phyloP scores from a whole-genome alignment of 2,113 vertebrate species.

The Grantiella picta region DNA sequence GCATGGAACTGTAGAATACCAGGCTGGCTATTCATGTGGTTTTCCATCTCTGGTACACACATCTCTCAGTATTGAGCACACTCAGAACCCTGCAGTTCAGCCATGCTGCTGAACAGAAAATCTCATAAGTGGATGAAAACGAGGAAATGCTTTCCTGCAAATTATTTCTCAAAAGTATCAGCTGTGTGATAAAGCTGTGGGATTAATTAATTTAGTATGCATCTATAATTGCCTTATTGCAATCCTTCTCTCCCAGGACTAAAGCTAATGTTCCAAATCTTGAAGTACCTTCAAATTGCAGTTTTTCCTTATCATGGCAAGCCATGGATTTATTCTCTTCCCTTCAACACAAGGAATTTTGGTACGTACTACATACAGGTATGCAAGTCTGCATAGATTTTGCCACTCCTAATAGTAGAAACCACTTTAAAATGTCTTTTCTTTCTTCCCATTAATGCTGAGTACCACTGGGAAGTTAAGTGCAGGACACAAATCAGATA shows the following conservation, averaged over 20 bases:
- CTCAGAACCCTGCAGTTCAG: background rate
- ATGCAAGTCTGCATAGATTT: background rate
- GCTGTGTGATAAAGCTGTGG: slow-evolving; percentile 13
- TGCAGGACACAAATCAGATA: background rate
- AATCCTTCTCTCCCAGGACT: slow-evolving; percentile 3
- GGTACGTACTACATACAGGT: background rate
- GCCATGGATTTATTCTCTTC: background rate
- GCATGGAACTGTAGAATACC: background rate
- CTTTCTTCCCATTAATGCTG: background rate
- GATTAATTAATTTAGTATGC: slow-evolving; percentile 48
- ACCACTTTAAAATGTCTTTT: background rate
- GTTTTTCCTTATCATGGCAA: background rate
- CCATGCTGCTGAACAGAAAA: background rate
- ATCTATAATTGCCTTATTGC: slow-evolving; percentile 7
- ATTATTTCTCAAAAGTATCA: background rate
- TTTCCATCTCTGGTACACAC: background rate
- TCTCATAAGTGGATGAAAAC: background rate
- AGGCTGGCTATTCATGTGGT: background rate
- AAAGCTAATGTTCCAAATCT: background rate
- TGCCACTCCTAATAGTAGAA: background rate
- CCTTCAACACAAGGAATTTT: background rate
- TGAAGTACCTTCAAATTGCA: background rate
- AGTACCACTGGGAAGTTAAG: background rate
- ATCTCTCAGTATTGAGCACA: background rate
- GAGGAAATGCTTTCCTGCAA: background rate